Conservation (phyloP, 1,140 invertebrate genomes). For the Prorops nasuta region DNA sequence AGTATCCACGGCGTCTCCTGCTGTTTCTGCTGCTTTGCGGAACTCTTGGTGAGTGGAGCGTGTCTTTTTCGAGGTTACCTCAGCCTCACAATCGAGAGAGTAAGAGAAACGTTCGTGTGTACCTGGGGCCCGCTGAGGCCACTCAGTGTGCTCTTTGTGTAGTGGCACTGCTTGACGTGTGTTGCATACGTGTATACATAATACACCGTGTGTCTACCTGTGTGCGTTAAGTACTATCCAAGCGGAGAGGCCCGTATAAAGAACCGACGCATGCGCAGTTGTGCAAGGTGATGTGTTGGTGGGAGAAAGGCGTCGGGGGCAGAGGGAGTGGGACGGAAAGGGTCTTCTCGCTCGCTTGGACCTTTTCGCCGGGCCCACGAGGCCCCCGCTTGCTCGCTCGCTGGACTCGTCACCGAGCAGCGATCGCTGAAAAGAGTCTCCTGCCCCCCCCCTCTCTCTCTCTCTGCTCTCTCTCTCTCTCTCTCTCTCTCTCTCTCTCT, state of each 20-base stretch:
- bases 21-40: slow-evolving; percentile 24
- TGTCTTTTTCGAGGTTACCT: slow-evolving; percentile 17
- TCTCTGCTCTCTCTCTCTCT: not conserved
- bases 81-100: not conserved
- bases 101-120: not conserved
- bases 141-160: no score
- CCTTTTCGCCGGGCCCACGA: no score
- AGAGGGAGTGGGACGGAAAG: slow-evolving; percentile 13
- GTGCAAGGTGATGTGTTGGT: slow-evolving; percentile 7
- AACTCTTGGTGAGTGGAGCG: slow-evolving; percentile 33
- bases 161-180: no score
- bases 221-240: not conserved
- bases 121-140: no score
- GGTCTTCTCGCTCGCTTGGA: no score
- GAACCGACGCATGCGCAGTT: not conserved
- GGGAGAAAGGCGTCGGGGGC: slow-evolving; percentile 8
- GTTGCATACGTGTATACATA: not conserved
- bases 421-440: slow-evolving; percentile 16
- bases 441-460: no score
- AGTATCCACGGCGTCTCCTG: slow-evolving; percentile 17
- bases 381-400: no score
- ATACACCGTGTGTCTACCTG: not conserved
- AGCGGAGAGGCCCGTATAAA: not conserved
- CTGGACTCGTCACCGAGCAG: no score
- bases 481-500: not conserved